These are phyloP conservation scores for Morinoia aosen DNA, from an alignment of 2,888 invertebrate genomes.

Conservation along the genomic window DNA sequence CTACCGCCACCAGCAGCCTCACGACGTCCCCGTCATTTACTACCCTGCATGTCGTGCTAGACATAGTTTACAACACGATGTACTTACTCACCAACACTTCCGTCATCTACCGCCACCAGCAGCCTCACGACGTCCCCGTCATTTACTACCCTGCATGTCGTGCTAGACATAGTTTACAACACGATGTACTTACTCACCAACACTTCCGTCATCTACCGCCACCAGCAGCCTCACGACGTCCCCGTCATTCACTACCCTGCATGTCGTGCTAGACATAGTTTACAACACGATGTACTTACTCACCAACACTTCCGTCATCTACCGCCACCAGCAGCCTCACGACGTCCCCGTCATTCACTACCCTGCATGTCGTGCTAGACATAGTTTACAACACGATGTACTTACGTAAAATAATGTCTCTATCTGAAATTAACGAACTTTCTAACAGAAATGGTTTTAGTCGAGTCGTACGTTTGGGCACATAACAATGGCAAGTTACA, in stretches of 20 bases:
- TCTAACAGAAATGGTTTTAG: too few species aligned
- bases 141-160: background rate
- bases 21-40: too few species aligned
- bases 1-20: too few species aligned
- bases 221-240: background rate
- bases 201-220: background rate
- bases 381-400: background rate
- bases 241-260: background rate
- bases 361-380: background rate
- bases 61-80: background rate
- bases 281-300: background rate
- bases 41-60: too few species aligned
- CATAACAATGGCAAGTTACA: too few species aligned
- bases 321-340: background rate
- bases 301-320: background rate
- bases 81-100: background rate
- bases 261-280: background rate
- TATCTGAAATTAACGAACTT: too few species aligned
- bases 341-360: background rate
- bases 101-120: background rate
- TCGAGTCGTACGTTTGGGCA: too few species aligned
- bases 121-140: background rate
- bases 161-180: background rate
- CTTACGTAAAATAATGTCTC: too few species aligned
- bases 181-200: background rate